Evolutionary conservation across 2,113 vertebrate genomes (phyloP), one percentile per base, ranked within the genome.

Genomic region (Cavia porcellus): DNA sequence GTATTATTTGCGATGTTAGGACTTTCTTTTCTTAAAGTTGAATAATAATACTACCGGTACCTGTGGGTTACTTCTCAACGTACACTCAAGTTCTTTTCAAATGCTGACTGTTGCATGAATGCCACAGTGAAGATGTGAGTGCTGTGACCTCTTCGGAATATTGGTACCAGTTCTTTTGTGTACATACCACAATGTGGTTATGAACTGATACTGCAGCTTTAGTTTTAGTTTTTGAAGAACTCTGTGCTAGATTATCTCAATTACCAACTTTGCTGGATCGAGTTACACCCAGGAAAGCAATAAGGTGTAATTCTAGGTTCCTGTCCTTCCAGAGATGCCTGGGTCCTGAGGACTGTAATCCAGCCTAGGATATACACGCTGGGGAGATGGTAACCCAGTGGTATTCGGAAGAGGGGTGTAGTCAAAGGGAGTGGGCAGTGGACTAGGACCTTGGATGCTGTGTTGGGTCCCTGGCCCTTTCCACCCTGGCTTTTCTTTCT

Each of bases 291-390:
- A 19, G 28, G 8, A 55, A 80, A 52, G 32, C 3, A 79, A 19
- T 7, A 52, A 79, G 47, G 14, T 47, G 9, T 19, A 50, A 50
- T 52, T 79, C 28, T 9, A 17, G 3, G 28, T 52, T 17, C 11
- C 50, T 6, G 12, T 11, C 7, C 30, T 12, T 52, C 50, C 30
- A 35, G 47, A 55, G 15, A 52, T 19, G 15, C 35, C 10, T 19
- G 25, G 13, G 52, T 52, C 47, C 35, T 52, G 28, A 80, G 3
- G 8, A 52, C 47, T 14, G 3, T 19, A 6, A 30, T 3, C 32
- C 30, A 7, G 7, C 12, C 45, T 10, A 19, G 7, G 8, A 52
- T 0, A 0, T 52, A 15, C 14, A 15, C 47, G 15, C 25, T 50
- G 6, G 25, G 24, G 45, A 28, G 42, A 9, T 77, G 14, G 19